Evolutionary conservation across 2,797 vertebrate species (phyloP), one percentile per base, ranked within the genome.

Genomic region (Cryptoblepharus egeriae): DNA sequence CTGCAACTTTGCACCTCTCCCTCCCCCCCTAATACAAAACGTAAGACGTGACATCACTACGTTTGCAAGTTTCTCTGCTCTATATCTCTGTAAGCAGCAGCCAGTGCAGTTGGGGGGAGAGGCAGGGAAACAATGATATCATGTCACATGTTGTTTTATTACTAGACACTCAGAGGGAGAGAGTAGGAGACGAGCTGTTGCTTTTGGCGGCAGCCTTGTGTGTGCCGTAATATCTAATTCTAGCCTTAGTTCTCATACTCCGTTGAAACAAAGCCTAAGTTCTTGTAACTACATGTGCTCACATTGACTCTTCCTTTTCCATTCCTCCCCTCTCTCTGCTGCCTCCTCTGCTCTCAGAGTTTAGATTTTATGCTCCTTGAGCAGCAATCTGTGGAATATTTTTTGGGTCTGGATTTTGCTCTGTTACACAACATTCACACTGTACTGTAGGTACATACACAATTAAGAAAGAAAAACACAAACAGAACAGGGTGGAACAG

Each of bases 131-230:
- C 8, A 55, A 20, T 77, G 57, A 72, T 32, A 63, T 71, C 68
- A 73, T 45, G 60, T 72, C 68, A 78, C 75, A 57, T 64, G 68
- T 71, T 83, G 49, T 83, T 39, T 42, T 72, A 83, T 78, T 77
- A 58, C n/a, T 32, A 75, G 49, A 68, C 65, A 69, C 71, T 63
- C 49, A 52, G 49, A 52, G 49, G 57, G 64, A 32, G 69, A 78
- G 60, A 73, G 75, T 52, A 73, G 75, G 69, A 55, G 58, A 72
- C 28, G 61, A 3, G 52, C 52, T 72, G 57, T 70, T 70, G 74
- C 42, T 70, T 68, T 72, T 64, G 75, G 68, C 42, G n/a, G 35
- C 8, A 63, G 65, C 30, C 42, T 61, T 13, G 24, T 39, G 26
- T 37, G 39, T 37, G 28, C 60, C 45, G 75, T 64, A 64, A 42